Percentiles rank a stretch among this genome's conserved stretches.
Conservation (phyloP, 2,888 invertebrate genomes). For the Eupithecia subumbrata region DNA sequence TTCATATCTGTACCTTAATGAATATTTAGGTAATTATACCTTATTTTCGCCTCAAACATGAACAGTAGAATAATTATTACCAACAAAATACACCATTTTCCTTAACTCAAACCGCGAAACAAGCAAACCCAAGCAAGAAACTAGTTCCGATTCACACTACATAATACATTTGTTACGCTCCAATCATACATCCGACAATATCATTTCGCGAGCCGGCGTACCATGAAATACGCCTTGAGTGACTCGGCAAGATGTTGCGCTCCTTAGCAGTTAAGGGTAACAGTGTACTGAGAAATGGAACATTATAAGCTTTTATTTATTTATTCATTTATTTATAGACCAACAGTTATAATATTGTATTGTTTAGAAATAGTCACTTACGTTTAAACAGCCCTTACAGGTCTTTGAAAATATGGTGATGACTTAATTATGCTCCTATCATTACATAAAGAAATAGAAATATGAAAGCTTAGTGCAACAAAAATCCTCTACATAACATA, state of each 20-base stretch:
- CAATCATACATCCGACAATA: constrained; percentile 81
- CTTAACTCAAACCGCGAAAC: not conserved
- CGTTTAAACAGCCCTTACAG: too few relatives aligned
- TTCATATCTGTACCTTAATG: not conserved
- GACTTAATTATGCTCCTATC: too few relatives aligned
- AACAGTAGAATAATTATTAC: not conserved
- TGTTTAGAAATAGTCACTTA: too few relatives aligned
- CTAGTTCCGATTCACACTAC: constrained; percentile 51
- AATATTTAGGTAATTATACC: not conserved
- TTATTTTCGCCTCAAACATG: not conserved
- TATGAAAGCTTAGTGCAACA: too few relatives aligned
- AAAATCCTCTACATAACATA: too few relatives aligned
- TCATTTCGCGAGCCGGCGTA: constrained; percentile 82
- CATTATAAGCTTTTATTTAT: not conserved
- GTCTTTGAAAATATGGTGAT: too few relatives aligned
- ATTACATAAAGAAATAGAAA: too few relatives aligned
- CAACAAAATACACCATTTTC: not conserved
- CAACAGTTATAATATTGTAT: too few relatives aligned
- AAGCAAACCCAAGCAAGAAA: constrained; percentile 19
- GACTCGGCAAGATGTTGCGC: constrained; percentile 80
- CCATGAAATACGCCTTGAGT: constrained; percentile 83
- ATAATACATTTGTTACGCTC: constrained; percentile 79
- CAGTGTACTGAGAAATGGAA: constrained; percentile 41
- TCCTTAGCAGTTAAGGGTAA: constrained; percentile 55
- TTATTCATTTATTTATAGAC: too few relatives aligned